These are phyloP conservation scores for Paralinhomoeus sp. DNA, from an alignment of 2,888 invertebrate genomes.

Conservation along the genomic window DNA sequence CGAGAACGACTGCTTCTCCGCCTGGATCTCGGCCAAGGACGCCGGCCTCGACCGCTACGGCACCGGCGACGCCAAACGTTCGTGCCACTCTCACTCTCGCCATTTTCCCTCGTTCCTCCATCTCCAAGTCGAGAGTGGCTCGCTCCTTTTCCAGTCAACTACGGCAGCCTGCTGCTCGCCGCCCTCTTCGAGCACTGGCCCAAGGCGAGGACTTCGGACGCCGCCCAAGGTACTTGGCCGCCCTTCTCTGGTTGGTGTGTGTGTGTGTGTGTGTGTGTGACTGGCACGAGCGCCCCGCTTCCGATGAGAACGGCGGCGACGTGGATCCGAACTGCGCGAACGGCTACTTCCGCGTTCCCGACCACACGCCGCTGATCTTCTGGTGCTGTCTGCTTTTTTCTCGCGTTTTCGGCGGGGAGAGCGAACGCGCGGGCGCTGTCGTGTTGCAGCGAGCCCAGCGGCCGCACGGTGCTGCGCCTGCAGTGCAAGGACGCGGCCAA, in stretches of 20 bases:
- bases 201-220: constrained; percentile 19
- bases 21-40: constrained; percentile 93
- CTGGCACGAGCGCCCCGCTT: neutral
- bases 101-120: no score
- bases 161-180: constrained; percentile 73
- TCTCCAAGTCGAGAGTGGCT: no score
- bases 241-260: neutral
- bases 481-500: constrained; percentile 75
- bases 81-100: neutral
- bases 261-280: no score
- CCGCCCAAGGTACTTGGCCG: constrained; percentile 4
- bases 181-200: constrained; percentile 81
- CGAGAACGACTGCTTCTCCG: constrained; percentile 87
- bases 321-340: constrained; percentile 26
- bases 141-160: constrained; percentile 45
- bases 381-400: constrained; percentile 35
- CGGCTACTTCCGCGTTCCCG: constrained; percentile 62
- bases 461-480: constrained; percentile 67
- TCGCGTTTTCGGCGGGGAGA: neutral
- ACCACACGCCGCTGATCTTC: constrained; percentile 85
- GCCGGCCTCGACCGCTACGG: constrained; percentile 43
- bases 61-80: neutral
- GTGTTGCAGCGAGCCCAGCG: constrained; percentile 60
- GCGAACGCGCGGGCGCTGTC: no score
- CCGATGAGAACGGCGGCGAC: constrained; percentile 9